Evolutionary conservation across 1,140 invertebrate genomes (phyloP), one percentile per base, ranked within the genome.

Genomic region (Drosophila arawakana): DNA sequence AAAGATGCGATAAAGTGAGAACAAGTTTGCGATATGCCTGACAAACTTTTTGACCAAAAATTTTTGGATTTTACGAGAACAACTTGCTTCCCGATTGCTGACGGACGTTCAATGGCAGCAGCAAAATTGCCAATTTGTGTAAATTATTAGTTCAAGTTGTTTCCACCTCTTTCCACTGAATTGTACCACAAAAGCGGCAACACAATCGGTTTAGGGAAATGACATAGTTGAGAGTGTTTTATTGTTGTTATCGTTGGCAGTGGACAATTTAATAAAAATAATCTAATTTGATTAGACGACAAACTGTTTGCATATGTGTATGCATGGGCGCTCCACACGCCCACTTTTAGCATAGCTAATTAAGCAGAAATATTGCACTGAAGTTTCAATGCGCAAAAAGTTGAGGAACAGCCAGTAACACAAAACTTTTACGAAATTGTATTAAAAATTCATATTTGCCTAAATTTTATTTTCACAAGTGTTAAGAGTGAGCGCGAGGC

Each of bases 361-460:
- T 89, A 88, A 71, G 84, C 74, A 68, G 77, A 80, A 89, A 73
- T 60, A 60, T 78, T 75, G 67, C 73, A 70, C 55, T 39, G 55
- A 88, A 88, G 66, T 80, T 81, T 79, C 75, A 70, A 70, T 62
- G 69, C 66, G 50, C 41, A 61, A 77, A 77, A 81, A 77, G 74
- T 81, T 81, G 66, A 58, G 61, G 18, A 60, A 58, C 75, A 63
- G 44, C 63, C 21, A 66, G 39, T 52, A 70, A 71, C 69, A 71
- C 34, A 75, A 47, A 73, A 66, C 67, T 57, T 63, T 7, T 50
- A 68, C 11, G 43, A 78, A 86, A 82, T 88, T 83, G 68, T 85
- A 83, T 90, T 90, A 73, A 78, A 90, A 90, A 86, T 90, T 90
- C 86, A 90, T 90, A 90, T 90, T 90, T 90, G 72, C 80, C 62